A percentile compares a stretch with the other conserved stretches of the same genome.
These are phyloP conservation scores for Erythrocebus patas DNA, from an alignment of 2,113 vertebrate genomes.

Conservation along the genomic window DNA sequence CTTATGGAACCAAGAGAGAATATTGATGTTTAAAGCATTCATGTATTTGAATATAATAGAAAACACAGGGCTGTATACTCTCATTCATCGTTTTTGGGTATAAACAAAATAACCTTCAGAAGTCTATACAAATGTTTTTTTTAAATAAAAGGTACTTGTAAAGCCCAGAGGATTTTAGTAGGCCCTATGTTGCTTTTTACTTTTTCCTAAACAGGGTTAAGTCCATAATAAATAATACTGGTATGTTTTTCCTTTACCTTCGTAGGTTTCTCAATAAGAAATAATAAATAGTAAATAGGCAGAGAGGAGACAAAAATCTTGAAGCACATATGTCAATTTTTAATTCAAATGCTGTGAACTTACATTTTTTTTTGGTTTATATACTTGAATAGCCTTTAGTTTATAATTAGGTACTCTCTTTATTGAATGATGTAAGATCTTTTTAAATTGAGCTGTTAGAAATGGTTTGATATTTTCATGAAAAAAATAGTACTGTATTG, in stretches of 20 bases:
- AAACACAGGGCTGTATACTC: not conserved
- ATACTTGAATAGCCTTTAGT: not conserved
- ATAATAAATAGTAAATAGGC: not conserved
- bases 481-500: not conserved
- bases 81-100: not conserved
- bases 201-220: not conserved
- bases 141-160: not conserved
- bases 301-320: not conserved
- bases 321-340: not conserved
- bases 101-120: slow-evolving; percentile 26
- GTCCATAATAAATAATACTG: not conserved
- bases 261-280: not conserved
- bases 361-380: slow-evolving; percentile 3
- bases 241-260: not conserved
- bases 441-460: not conserved
- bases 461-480: not conserved
- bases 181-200: not conserved
- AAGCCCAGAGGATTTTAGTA: slow-evolving; percentile 8
- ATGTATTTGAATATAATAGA: slow-evolving; percentile 24
- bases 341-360: not conserved
- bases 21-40: slow-evolving; percentile 17
- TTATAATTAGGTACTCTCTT: not conserved
- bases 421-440: not conserved
- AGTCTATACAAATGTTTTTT: not conserved
- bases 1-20: slow-evolving; percentile 27